Base-by-base conservation (phyloP, 2,797 vertebrate genomes). In the Chelon labrosus region DNA sequence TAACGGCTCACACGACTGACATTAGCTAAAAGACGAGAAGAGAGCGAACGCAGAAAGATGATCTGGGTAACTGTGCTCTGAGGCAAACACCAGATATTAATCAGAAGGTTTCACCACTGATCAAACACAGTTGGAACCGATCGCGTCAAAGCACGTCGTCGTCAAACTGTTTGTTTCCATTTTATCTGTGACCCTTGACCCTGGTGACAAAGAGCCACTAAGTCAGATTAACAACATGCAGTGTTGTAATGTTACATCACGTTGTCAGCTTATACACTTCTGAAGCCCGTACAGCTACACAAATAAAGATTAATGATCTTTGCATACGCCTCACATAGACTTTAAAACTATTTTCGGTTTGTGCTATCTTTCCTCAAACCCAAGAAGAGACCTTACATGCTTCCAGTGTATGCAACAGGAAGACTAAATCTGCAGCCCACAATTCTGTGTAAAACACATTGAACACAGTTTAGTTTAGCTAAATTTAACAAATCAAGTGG, bases 71-170 rank as follows among this genome's bases (percentile, higher is more conserved):
- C 38, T 31, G 17, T 59, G 0, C 20, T 51, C 2, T 4, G n/a
- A 47, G 44, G n/a, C 19, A 54, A 56, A 19, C 35, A 41, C 49
- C 19, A 19, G 19, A 72, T 56, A 75, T 80, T 14, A 80, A 68
- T 35, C 72, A 73, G 44, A 70, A 49, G 50, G 25, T 64, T 70
- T 60, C 31, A 70, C 7, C 9, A 46, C 19, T 41, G 22, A 17
- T 4, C 16, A 20, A 12, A 2, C 11, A 41, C 11, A 13, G 25
- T 65, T 25, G 20, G 14, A 56, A 42, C 41, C 8, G 17, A 57
- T 50, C 10, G 6, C 7, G 7, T 47, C 20, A 13, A 12, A 20
- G 3, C 10, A 50, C 13, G 20, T 46, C 12, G 7, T 17, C 46
- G n/a, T 20, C 25, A 27, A 27, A 27, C 46, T 49, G 7, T 47